These are phyloP conservation scores for Polyploca ridens DNA, from an alignment of 2,888 invertebrate species.

Conservation along the genomic window DNA sequence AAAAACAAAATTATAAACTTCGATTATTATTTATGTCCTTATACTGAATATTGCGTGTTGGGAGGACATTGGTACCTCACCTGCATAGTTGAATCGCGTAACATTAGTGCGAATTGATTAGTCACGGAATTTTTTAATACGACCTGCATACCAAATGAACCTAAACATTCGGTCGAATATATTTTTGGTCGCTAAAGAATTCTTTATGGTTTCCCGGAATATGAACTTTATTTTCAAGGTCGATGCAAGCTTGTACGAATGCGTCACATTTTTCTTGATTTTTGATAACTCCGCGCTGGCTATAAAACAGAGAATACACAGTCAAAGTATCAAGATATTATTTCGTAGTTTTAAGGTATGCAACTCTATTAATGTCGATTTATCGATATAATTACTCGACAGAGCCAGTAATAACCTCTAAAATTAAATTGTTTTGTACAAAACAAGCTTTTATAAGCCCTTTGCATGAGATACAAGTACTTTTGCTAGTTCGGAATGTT, in stretches of 20 bases:
- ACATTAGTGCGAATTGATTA: slow-evolving; percentile 7
- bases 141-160: background rate
- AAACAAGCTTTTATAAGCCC: background rate
- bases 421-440: background rate
- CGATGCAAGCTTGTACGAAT: background rate
- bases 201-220: background rate
- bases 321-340: too few relatives aligned
- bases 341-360: background rate
- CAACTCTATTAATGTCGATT: background rate
- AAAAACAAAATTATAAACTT: background rate
- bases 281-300: too few relatives aligned
- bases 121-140: background rate
- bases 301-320: too few relatives aligned
- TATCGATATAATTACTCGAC: background rate
- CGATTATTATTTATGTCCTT: background rate
- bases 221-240: background rate
- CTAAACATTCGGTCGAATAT: background rate
- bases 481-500: background rate
- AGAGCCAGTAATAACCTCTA: background rate
- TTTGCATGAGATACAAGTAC: background rate
- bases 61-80: slow-evolving; percentile 10
- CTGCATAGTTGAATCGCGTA: slow-evolving; percentile 10
- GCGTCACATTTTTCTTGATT: background rate
- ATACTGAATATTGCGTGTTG: slow-evolving; percentile 13
- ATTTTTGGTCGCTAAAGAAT: background rate